Evolutionary conservation across 1,140 invertebrate species (phyloP), one percentile per base, ranked within the genome.

Genomic region (Diabrotica virgifera): DNA sequence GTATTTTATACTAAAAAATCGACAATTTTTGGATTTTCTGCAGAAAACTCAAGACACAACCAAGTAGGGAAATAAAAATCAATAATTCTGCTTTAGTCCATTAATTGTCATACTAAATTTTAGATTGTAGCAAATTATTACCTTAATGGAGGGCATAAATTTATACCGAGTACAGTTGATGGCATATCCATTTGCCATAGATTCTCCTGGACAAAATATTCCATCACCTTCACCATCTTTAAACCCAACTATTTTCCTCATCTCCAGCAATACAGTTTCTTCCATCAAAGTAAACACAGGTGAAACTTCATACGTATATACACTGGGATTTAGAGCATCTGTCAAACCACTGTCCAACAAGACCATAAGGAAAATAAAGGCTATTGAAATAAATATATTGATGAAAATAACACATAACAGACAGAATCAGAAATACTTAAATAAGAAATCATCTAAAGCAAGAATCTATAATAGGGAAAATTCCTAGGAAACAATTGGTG

Each of bases 171-270:
- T 96, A 64, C 94, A 86, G 74, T 92, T 92, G 62, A 98, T 94
- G 10, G 92, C 95, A 77, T 98, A 98, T 64, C 96, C 90, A 77
- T 98, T 98, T 4, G 95, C 91, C 69, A 98, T 91, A 0, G 95
- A 96, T 0, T 96, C 96, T 37, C 96, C 96, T 7, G 96, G 96
- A 74, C 92, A 93, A 80, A 98, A 97, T 54, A 98, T 94, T 0
- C 94, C 96, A 80, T 94, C 93, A 3, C 86, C 86, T 52, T 86
- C 82, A 0, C 89, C 91, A 9, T 86, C 80, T 5, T 84, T 79
- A 84, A 91, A 98, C 0, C 96, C 96, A 40, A 98, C 86, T 13
- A 94, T 87, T 12, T 81, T 81, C 50, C 93, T 84, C 95, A 98
- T 97, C 73, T 93, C 89, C 2, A 78, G 74, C 38, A 95, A 78